Base-by-base conservation (phyloP, 2,113 vertebrate genomes). In the Caloenas nicobarica region DNA sequence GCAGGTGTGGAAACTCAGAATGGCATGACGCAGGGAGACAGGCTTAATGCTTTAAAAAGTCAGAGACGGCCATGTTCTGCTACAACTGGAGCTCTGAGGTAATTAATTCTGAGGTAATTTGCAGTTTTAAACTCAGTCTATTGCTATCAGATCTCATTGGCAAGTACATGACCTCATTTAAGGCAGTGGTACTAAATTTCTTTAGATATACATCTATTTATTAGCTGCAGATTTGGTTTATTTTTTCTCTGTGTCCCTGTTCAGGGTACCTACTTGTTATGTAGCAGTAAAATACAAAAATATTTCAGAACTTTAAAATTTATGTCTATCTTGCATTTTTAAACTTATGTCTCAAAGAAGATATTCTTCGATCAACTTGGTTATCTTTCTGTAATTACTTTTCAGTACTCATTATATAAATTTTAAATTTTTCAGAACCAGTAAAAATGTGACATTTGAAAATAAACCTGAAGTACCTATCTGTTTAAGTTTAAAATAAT, bases 21-120 rank as follows among this genome's bases (percentile, higher is more conserved):
- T 61, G 96, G 78, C 33, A 86, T 99, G 93, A 99, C 99, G 1
- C 99, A 99, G 96, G 99, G 99, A 97, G 99, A 99, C 97, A 99
- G 99, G 97, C 98, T 99, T 34, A 99, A 99, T 97, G 99, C 99
- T 97, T 98, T 99, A 98, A 99, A 99, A 96, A 98, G 98, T 93
- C 98, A 98, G 44, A 98, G 99, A 26, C 98, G 98, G 40, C 97
- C 98, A 15, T 98, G 98, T 8, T 97, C 98, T 5, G 89, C 98
- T 46, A 97, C 98, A 29, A 86, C 98, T 9, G 98, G 98, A 94
- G 95, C 98, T 7, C 97, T 98, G 79, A 99, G 99, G 99, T 99
- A 98, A 96, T 34, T 34, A 26, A 40, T 51, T 8, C 96, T 98
- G 84, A 98, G 98, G 98, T 99, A 95, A 95, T 42, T 46, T 66